Evolutionary conservation across 2,888 invertebrate species (phyloP).

Genomic region (Vanessa cardui): DNA sequence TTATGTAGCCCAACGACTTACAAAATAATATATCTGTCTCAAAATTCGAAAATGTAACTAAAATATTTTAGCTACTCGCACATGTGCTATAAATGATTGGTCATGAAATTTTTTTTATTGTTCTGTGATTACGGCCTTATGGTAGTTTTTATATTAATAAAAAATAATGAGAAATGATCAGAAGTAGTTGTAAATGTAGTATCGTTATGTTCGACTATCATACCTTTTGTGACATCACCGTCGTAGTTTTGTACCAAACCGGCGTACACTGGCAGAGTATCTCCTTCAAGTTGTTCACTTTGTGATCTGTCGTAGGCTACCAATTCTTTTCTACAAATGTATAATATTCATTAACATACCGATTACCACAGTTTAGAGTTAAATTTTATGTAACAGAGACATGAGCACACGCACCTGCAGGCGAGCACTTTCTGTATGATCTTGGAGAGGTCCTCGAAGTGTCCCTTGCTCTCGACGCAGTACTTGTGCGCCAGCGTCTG

Average conservation of each 20-base stretch:
- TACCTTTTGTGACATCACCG: slow-evolving; percentile 73
- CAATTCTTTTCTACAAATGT: slow-evolving; percentile 86
- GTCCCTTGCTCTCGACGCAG: slow-evolving; percentile 96
- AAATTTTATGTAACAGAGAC: neutral
- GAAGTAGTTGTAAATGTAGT: too few relatives aligned
- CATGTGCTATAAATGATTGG: too few relatives aligned
- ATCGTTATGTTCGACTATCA: neutral
- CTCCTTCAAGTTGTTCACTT: slow-evolving; percentile 83
- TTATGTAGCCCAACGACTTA: too few relatives aligned
- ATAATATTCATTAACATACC: neutral
- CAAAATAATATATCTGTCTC: too few relatives aligned
- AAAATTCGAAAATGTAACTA: too few relatives aligned
- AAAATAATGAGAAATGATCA: too few relatives aligned
- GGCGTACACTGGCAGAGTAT: slow-evolving; percentile 72
- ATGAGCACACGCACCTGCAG: slow-evolving; percentile 81
- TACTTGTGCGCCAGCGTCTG: slow-evolving; percentile 97
- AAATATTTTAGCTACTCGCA: too few relatives aligned
- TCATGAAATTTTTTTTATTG: too few relatives aligned
- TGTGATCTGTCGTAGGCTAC: slow-evolving; percentile 95
- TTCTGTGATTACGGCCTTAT: too few relatives aligned
- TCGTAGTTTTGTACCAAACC: slow-evolving; percentile 76
- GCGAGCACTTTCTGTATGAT: slow-evolving; percentile 95
- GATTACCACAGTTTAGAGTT: neutral
- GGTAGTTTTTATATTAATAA: too few relatives aligned
- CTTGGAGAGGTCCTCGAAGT: slow-evolving; percentile 96